Percentiles rank a stretch among this genome's conserved stretches.
These are phyloP conservation scores for Malurus alboscapulatus DNA, from an alignment of 2,113 vertebrate genomes.

Conservation along the genomic window DNA sequence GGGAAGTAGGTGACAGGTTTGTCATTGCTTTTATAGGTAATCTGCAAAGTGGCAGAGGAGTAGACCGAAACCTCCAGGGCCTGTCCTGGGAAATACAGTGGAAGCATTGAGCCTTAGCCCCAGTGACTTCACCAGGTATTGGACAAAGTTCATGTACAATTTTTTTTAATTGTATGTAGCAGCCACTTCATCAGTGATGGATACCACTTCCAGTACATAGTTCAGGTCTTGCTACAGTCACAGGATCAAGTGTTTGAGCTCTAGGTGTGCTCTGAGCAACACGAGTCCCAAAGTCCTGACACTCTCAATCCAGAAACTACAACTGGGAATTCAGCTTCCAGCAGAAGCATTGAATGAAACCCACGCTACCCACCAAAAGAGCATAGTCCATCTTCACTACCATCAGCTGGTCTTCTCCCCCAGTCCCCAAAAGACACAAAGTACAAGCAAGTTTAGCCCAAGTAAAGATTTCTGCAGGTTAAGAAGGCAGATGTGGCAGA, in stretches of 20 bases:
- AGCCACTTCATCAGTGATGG: background rate
- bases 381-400: background rate
- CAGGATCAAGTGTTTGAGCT: background rate
- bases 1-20: background rate
- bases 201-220: background rate
- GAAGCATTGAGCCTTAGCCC: background rate
- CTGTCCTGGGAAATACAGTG: accelerated
- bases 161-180: background rate
- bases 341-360: background rate
- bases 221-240: background rate
- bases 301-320: background rate
- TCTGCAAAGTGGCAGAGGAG: background rate
- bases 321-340: background rate
- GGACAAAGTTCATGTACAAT: background rate
- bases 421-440: background rate
- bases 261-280: background rate
- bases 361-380: background rate
- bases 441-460: background rate
- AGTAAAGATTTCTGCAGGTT: background rate
- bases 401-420: background rate
- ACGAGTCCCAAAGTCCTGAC: background rate
- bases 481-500: background rate
- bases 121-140: background rate
- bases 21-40: background rate
- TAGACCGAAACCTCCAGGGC: background rate